These are phyloP conservation scores for Fragum fragum DNA, from an alignment of 2,888 invertebrate species.

Conservation along the genomic window DNA sequence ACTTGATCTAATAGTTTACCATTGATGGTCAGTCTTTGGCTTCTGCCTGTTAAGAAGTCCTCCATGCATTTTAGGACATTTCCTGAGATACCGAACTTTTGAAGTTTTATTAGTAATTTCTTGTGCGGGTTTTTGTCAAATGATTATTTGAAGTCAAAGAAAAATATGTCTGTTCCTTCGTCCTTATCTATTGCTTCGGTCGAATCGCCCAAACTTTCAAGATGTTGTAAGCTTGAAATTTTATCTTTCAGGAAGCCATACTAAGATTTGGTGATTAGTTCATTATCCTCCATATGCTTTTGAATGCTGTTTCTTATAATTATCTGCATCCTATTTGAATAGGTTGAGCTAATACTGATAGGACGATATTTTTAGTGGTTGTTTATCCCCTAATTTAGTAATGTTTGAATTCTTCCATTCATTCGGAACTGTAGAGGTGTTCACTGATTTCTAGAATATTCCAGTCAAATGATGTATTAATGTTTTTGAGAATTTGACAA, in stretches of 20 bases:
- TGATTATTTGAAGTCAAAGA: slow-evolving; percentile 32
- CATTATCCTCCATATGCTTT: slow-evolving; percentile 17
- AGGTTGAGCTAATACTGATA: neutral
- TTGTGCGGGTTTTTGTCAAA: slow-evolving; percentile 31
- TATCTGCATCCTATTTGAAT: neutral
- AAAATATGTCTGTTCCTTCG: neutral
- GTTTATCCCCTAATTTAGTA: slow-evolving; percentile 5
- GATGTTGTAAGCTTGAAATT: neutral
- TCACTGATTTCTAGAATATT: slow-evolving; percentile 13
- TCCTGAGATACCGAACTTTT: slow-evolving; percentile 22
- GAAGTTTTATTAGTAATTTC: neutral
- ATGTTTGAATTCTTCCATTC: neutral
- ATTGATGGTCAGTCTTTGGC: neutral
- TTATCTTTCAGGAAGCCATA: slow-evolving; percentile 13
- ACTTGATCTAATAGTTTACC: neutral
- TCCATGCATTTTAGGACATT: neutral
- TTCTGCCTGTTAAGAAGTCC: slow-evolving; percentile 13
- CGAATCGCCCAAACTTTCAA: slow-evolving; percentile 16
- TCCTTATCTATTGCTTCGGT: neutral
- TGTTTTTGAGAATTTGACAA: neutral
- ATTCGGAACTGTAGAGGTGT: neutral
- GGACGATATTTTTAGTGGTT: slow-evolving; percentile 3
- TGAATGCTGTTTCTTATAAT: slow-evolving; percentile 10
- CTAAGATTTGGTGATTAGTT: slow-evolving; percentile 13
- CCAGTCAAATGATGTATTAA: neutral